Evolutionary conservation across 2,113 vertebrate species (phyloP), one percentile per base, ranked within the genome.

Genomic region (Nipponia nippon): DNA sequence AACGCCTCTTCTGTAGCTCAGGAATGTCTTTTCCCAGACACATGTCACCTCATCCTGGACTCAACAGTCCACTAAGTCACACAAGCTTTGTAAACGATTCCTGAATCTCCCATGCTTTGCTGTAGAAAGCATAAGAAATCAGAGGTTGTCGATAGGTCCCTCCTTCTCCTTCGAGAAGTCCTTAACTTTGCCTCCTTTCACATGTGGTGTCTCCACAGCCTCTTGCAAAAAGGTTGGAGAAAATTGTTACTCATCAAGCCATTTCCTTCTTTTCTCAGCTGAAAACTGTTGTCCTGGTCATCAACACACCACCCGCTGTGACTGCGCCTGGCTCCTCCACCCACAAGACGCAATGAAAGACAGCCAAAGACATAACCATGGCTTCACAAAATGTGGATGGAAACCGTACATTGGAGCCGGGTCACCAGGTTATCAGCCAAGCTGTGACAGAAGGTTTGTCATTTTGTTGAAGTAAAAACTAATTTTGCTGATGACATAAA

Each of bases 1-100:
- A 0, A 23, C 0, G 5, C 15, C 32, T 81, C n/a, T 80, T 53
- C 80, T n/a, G n/a, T 49, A 83, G 47, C 36, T 83, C 0, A 0
- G 69, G 83, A 81, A 12, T 7, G 0, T 53, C 34, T 89, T 52
- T 53, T 66, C 46, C 53, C 30, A 79, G 56, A 38, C 67, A 77
- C 19, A 20, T 0, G 22, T 56, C 78, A 44, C 36, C 62, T 90
- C 1, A 0, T 47, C 52, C 65, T 40, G 61, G n/a, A 40, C 53
- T 66, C 25, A 32, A 36, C 56, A 79, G 73, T 32, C 71, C 81
- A 72, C 29, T 16, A 56, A 56, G 62, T 59, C 44, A 49, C 61
- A n/a, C 21, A 29, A 32, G 13, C 53, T 72, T 93, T 73, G 75
- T 50, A 49, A 76, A 55, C 7, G 2, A 29, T 63, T 47, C 47